A percentile compares a stretch with the other conserved stretches of the same genome.
These are phyloP conservation scores for Lampropteryx suffumata DNA, from an alignment of 2,888 invertebrate species.

Conservation along the genomic window DNA sequence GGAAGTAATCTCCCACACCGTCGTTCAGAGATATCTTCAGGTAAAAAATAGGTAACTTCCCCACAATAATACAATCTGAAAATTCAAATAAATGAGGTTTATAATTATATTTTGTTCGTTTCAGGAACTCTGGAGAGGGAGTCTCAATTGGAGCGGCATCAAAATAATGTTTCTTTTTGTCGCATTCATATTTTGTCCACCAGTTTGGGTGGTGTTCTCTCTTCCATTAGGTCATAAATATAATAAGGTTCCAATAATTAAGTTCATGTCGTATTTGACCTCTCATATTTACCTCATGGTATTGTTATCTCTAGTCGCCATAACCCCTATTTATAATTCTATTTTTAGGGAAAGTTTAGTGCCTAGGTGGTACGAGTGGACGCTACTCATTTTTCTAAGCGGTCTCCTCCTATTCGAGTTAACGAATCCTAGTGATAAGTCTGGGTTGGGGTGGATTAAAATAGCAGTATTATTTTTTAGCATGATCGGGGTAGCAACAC, in stretches of 20 bases:
- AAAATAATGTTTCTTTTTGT: slow-evolving; percentile 96
- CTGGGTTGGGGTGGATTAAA: slow-evolving; percentile 97
- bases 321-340: slow-evolving; percentile 91
- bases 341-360: slow-evolving; percentile 90
- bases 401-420: slow-evolving; percentile 97
- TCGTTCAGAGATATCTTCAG: slow-evolving; percentile 97
- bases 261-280: slow-evolving; percentile 99
- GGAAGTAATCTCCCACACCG: slow-evolving; percentile 98
- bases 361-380: slow-evolving; percentile 98
- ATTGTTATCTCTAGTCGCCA: slow-evolving; percentile 94
- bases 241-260: slow-evolving; percentile 99
- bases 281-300: slow-evolving; percentile 99
- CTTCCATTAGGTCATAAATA: slow-evolving; percentile 97
- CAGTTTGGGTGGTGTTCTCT: slow-evolving; percentile 97
- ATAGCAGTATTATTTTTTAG: slow-evolving; percentile 93
- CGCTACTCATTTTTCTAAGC: slow-evolving; percentile 96
- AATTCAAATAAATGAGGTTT: slow-evolving; percentile 22
- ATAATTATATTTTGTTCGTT: slow-evolving; percentile 37
- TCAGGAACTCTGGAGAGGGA: slow-evolving; percentile 98
- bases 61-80: slow-evolving; percentile 36
- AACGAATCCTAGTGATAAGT: slow-evolving; percentile 98
- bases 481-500: slow-evolving; percentile 94
- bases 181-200: slow-evolving; percentile 96
- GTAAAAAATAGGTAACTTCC: slow-evolving; percentile 86
- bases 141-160: slow-evolving; percentile 97